A percentile compares a stretch with the other conserved stretches of the same genome.
These are phyloP conservation scores for Machimus atricapillus DNA, from an alignment of 2,888 invertebrate genomes.

Conservation along the genomic window DNA sequence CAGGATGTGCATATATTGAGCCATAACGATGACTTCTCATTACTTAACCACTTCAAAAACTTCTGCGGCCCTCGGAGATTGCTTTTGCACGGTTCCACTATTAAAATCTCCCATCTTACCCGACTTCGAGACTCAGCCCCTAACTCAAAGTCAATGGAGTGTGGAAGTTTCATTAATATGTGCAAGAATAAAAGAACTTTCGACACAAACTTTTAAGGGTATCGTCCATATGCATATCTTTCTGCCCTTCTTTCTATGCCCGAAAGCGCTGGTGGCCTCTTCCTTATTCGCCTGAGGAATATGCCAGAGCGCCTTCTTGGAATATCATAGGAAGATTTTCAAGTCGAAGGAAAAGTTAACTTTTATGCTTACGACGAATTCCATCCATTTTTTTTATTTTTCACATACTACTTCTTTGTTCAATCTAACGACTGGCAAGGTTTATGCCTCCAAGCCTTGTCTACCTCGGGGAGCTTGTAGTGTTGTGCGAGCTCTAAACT, in stretches of 20 bases:
- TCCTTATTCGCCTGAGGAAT: not conserved
- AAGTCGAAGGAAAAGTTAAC: constrained; percentile 24
- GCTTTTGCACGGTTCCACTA: constrained; percentile 11
- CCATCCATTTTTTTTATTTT: constrained; percentile 16
- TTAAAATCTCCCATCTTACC: not conserved
- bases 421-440: constrained; percentile 25
- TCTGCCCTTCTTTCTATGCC: not conserved
- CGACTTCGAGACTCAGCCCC: not conserved
- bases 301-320: not conserved
- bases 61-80: not conserved
- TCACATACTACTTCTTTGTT: constrained; percentile 15
- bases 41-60: constrained; percentile 9
- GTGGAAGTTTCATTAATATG: constrained; percentile 41
- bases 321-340: constrained; percentile 26
- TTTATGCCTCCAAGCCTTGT: constrained; percentile 19
- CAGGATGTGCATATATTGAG: constrained; percentile 15
- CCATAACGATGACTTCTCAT: constrained; percentile 21
- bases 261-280: not conserved
- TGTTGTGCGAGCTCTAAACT: constrained; percentile 23
- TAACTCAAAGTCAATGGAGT: constrained; percentile 41
- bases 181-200: constrained; percentile 26
- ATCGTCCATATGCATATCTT: constrained; percentile 32
- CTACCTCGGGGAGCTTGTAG: constrained; percentile 17
- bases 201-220: constrained; percentile 19
- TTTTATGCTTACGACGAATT: constrained; percentile 36